Base-by-base conservation (phyloP, 2,888 invertebrate species). In the Endotricha flammealis region DNA sequence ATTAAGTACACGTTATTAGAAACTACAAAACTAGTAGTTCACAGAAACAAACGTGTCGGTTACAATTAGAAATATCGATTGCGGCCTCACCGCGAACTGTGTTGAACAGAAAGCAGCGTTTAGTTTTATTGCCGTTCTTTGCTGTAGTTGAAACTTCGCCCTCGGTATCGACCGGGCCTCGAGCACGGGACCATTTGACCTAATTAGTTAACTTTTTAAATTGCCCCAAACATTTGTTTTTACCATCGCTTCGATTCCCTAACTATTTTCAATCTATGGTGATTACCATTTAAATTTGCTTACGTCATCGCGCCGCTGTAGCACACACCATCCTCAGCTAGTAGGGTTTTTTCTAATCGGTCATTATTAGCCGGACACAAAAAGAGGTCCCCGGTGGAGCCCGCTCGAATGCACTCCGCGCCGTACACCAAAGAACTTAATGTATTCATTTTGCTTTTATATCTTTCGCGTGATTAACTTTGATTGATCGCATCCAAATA, bases 401-500 rank as follows among this genome's bases (percentile, higher is more conserved):
- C 46, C 71, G 73, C 60, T 70, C 68, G 68, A 68, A 51, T 78
- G 79, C 68, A 61, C 67, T 56, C 67, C 55, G 65, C 71, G 68
- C 65, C 67, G 69, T 57, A 53, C 64, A 57, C 70, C 64, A 76
- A 68, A 71, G 66, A 74, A 70, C 63, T 65, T 79, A 78, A 82
- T 80, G 69, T 80, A 83, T 85, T 81, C 81, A 81, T 78, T 75
- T 79, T 81, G 64, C 77, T 76, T 81, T 82, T 80, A 78, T 82
- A 77, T 79, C 82, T 81, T 82, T 82, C 83, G 76, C 82, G 72
- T 83, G 83, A 86, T 85, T 83, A 83, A 80, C 73, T 81, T 79
- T 85, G 83, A 86, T 85, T 81, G 82, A 86, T 83, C 74, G 79
- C 73, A 76, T 82, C 77, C 73, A 82, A 83, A 82, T 82, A 83